These are phyloP conservation scores for Eudyptes chrysolophus DNA, from an alignment of 2,113 vertebrate species.

Conservation along the genomic window DNA sequence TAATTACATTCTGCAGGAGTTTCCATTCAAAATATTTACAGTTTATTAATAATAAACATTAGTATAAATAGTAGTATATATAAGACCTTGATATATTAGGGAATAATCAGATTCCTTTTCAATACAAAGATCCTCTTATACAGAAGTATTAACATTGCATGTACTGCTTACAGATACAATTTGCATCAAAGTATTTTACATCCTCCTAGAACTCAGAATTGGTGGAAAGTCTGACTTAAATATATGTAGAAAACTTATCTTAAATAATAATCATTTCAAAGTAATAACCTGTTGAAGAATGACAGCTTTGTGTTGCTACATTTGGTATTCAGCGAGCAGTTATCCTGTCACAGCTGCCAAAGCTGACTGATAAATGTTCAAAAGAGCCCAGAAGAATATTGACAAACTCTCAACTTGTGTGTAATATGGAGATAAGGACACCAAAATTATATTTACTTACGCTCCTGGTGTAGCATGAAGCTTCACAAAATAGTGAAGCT, in stretches of 20 bases:
- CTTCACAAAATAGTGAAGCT: conserved; percentile 32
- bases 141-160: conserved; percentile 56
- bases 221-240: conserved; percentile 43
- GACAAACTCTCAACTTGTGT: conserved; percentile 72
- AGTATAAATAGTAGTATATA: background rate
- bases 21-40: conserved; percentile 33
- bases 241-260: conserved; percentile 67
- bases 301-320: conserved; percentile 53
- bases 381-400: conserved; percentile 73
- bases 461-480: conserved; percentile 15
- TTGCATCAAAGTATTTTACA: conserved; percentile 66
- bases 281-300: conserved; percentile 75
- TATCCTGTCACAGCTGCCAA: conserved; percentile 68
- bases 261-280: conserved; percentile 71
- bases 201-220: conserved; percentile 37
- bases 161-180: conserved; percentile 59
- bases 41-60: background rate
- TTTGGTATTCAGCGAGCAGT: conserved; percentile 67
- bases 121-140: conserved; percentile 45
- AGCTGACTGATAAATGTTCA: conserved; percentile 74
- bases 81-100: conserved; percentile 3
- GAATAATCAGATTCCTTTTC: conserved; percentile 45
- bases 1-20: background rate
- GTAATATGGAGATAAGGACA: conserved; percentile 74
- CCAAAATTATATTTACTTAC: conserved; percentile 72